These are phyloP conservation scores for Actinemys pallida DNA, from an alignment of 2,113 vertebrate species.

Conservation along the genomic window DNA sequence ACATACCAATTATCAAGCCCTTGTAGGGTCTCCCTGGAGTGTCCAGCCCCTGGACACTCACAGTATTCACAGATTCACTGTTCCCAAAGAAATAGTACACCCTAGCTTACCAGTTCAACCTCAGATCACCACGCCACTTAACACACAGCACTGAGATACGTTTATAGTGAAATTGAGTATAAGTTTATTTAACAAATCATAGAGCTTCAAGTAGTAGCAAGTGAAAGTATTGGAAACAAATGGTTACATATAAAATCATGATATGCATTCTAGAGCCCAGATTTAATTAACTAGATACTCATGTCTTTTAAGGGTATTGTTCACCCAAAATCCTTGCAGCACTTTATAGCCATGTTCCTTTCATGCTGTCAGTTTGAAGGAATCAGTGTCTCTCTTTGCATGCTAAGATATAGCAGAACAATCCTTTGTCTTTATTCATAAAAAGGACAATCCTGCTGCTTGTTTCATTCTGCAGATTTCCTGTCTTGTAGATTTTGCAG, in stretches of 20 bases:
- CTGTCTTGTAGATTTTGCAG: not conserved
- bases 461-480: not conserved
- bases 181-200: not conserved
- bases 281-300: not conserved
- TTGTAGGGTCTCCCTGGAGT: not conserved
- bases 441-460: not conserved
- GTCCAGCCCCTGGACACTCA: not conserved
- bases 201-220: not conserved
- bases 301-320: no score
- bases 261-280: not conserved
- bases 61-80: not conserved
- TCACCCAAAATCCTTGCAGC: no score
- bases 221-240: not conserved
- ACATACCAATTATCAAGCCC: not conserved
- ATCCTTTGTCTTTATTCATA: not conserved
- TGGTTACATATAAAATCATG: not conserved
- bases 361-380: not conserved
- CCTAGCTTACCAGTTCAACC: not conserved
- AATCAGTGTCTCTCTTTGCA: not conserved
- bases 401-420: not conserved
- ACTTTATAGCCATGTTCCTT: not conserved
- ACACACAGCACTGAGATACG: not conserved
- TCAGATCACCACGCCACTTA: not conserved
- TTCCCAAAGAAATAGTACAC: not conserved
- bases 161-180: not conserved